Conservation (phyloP, 2,113 vertebrate species). For the Erpornis zantholeuca region DNA sequence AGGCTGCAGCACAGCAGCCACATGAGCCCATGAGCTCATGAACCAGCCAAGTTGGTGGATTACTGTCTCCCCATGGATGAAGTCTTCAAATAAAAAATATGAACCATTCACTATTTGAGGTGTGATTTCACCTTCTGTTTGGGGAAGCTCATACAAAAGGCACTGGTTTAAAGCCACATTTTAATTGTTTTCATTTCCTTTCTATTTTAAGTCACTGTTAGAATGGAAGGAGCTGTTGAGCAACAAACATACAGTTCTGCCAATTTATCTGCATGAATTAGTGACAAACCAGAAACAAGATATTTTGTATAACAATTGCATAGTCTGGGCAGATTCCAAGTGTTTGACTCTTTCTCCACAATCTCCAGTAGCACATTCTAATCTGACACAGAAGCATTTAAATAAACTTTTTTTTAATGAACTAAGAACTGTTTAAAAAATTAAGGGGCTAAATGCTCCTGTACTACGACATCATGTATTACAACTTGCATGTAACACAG, state of each 20-base stretch:
- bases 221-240: not conserved
- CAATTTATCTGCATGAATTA: not conserved
- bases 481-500: not conserved
- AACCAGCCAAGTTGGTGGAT: not conserved
- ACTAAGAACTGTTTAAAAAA: not conserved
- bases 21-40: accelerated
- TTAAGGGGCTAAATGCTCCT: not conserved
- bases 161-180: not conserved
- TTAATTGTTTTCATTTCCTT: not conserved
- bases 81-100: not conserved
- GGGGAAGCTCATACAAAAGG: not conserved
- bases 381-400: not conserved
- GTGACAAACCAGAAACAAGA: not conserved
- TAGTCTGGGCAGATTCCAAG: not conserved
- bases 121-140: not conserved
- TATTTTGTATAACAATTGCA: not conserved
- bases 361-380: not conserved
- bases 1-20: not conserved
- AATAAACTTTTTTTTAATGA: not conserved
- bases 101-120: not conserved
- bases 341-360: not conserved
- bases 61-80: not conserved
- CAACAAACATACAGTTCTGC: not conserved
- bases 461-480: accelerated
- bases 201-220: not conserved